These are phyloP conservation scores for Alviniconcha strummeri DNA, from an alignment of 2,888 invertebrate genomes.

Conservation along the genomic window DNA sequence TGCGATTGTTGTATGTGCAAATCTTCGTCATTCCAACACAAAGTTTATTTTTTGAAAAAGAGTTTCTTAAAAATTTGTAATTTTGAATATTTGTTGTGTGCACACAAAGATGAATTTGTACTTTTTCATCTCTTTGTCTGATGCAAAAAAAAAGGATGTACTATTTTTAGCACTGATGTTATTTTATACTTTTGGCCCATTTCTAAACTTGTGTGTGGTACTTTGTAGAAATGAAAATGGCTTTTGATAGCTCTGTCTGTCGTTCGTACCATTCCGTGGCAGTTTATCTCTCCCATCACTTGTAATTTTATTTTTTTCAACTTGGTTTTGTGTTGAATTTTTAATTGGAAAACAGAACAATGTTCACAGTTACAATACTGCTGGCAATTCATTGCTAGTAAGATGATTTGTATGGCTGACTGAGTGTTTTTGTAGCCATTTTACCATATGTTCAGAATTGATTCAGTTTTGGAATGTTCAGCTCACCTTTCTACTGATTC, in stretches of 20 bases:
- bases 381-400: too few relatives aligned
- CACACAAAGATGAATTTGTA: conserved; percentile 18
- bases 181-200: conserved; percentile 10
- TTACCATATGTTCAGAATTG: too few relatives aligned
- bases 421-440: too few relatives aligned
- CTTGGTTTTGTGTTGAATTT: too few relatives aligned
- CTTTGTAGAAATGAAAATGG: too few relatives aligned
- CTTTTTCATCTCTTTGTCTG: conserved; percentile 17
- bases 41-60: conserved; percentile 24
- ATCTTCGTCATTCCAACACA: conserved; percentile 24
- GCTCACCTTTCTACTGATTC: too few relatives aligned
- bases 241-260: background rate
- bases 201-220: too few relatives aligned
- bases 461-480: too few relatives aligned
- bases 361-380: too few relatives aligned
- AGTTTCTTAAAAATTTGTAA: conserved; percentile 16
- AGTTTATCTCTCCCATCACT: conserved; percentile 4
- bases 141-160: conserved; percentile 1
- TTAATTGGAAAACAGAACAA: too few relatives aligned
- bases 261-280: conserved; percentile 20
- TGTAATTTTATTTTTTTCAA: background rate
- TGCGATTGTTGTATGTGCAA: conserved; percentile 15
- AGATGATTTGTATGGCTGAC: too few relatives aligned
- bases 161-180: conserved; percentile 26
- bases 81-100: conserved; percentile 22